phyloP scores from a whole-genome alignment of 2,113 vertebrate species.

The Oreotrochilus melanogaster region DNA sequence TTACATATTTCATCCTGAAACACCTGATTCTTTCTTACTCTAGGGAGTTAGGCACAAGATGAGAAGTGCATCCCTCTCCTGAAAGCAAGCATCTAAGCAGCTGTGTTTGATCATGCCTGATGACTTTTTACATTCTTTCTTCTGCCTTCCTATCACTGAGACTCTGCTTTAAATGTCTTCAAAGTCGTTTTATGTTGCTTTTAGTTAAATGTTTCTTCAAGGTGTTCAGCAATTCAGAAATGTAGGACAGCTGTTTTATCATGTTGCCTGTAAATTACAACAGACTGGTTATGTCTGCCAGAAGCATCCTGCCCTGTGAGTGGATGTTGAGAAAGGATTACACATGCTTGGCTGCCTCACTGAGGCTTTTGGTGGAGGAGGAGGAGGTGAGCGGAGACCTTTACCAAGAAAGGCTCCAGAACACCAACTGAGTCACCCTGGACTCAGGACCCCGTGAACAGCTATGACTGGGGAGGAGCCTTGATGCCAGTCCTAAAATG shows the following conservation, averaged over 20 bases:
- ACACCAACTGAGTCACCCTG: neutral
- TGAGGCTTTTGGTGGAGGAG: neutral
- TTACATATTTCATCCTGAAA: neutral
- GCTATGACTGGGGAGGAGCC: neutral
- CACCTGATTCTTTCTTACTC: neutral
- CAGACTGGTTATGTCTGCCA: conserved; percentile 10
- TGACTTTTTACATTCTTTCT: neutral
- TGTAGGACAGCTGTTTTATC: neutral
- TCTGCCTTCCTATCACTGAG: neutral
- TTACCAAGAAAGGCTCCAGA: neutral
- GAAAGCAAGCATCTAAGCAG: neutral
- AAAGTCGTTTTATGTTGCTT: neutral
- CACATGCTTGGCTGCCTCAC: neutral
- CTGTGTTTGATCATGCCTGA: neutral
- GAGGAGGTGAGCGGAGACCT: neutral
- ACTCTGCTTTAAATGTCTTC: neutral
- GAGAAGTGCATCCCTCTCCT: neutral
- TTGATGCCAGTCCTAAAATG: neutral
- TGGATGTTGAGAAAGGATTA: neutral
- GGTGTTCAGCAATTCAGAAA: conserved; percentile 3
- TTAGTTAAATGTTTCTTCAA: neutral
- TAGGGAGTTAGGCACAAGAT: neutral
- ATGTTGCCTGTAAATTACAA: neutral
- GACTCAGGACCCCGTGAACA: neutral
- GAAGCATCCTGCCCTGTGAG: neutral